These are phyloP conservation scores for Penaeus vannamei DNA, from an alignment of 1,140 invertebrate genomes.

Conservation along the genomic window DNA sequence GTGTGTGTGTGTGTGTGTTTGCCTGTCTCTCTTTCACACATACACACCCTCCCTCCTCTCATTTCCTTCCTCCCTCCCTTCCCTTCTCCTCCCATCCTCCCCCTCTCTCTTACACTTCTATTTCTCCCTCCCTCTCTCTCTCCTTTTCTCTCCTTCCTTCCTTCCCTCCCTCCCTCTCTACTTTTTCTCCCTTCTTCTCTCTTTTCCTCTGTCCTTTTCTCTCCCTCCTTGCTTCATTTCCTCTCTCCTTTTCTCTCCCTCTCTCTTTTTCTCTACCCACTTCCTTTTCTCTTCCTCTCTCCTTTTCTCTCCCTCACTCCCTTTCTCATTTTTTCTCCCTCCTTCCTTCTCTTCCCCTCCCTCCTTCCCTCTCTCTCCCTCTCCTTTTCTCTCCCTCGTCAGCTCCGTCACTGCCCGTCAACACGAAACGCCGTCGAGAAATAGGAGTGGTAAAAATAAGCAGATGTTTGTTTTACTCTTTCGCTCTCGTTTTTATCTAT, in stretches of 20 bases:
- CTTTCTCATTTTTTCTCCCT: background rate
- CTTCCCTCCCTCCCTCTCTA: background rate
- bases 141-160: background rate
- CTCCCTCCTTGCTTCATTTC: background rate
- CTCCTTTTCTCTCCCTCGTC: too few relatives aligned
- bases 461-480: too few relatives aligned
- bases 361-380: too few relatives aligned
- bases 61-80: too few relatives aligned
- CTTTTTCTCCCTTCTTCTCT: background rate
- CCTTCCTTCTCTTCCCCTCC: background rate
- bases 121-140: background rate
- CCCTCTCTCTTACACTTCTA: background rate
- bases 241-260: background rate
- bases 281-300: background rate
- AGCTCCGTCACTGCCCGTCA: too few relatives aligned
- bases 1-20: too few relatives aligned
- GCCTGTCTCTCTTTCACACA: too few relatives aligned
- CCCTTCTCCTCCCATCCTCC: too few relatives aligned
- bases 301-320: conserved; percentile 5
- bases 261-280: background rate
- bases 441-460: too few relatives aligned
- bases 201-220: background rate
- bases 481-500: too few relatives aligned
- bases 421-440: too few relatives aligned
- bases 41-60: too few relatives aligned